Evolutionary conservation across 2,888 invertebrate genomes (phyloP).

Genomic region (Antheraea yamamai): DNA sequence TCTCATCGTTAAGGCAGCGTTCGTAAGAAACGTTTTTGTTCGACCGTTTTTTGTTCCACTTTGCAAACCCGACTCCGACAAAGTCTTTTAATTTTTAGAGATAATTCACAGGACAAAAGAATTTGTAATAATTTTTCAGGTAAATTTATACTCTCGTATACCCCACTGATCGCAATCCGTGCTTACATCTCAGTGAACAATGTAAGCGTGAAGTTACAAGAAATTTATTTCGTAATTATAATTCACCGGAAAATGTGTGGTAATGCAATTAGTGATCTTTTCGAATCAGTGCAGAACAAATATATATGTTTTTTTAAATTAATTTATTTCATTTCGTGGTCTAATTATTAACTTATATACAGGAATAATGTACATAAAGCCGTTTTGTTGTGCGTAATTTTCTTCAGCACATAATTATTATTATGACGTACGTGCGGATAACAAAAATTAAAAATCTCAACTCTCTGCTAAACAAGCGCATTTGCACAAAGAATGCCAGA

Average conservation of each 20-base stretch:
- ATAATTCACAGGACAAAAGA: too few species aligned
- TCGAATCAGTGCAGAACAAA: slow-evolving; percentile 7
- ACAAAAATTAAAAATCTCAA: too few species aligned
- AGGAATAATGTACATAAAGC: neutral
- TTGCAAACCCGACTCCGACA: too few species aligned
- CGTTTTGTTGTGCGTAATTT: neutral
- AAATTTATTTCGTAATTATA: neutral
- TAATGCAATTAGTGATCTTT: neutral
- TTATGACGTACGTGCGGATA: too few species aligned
- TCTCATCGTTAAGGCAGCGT: too few species aligned
- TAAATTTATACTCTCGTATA: neutral
- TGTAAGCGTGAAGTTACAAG: neutral
- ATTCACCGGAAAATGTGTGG: neutral
- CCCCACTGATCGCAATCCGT: neutral
- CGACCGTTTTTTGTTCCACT: too few species aligned
- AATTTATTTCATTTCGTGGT: neutral
- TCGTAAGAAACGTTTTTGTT: too few species aligned
- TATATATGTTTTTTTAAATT: neutral
- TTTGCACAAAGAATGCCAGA: too few species aligned
- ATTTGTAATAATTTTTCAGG: neutral
- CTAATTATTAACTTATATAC: neutral
- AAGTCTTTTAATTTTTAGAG: too few species aligned
- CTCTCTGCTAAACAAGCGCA: too few species aligned
- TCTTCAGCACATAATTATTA: too few species aligned
- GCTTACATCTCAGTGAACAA: neutral